Evolutionary conservation across 2,113 vertebrate species (phyloP), one percentile per base, ranked within the genome.

Genomic region (Sus scrofa): DNA sequence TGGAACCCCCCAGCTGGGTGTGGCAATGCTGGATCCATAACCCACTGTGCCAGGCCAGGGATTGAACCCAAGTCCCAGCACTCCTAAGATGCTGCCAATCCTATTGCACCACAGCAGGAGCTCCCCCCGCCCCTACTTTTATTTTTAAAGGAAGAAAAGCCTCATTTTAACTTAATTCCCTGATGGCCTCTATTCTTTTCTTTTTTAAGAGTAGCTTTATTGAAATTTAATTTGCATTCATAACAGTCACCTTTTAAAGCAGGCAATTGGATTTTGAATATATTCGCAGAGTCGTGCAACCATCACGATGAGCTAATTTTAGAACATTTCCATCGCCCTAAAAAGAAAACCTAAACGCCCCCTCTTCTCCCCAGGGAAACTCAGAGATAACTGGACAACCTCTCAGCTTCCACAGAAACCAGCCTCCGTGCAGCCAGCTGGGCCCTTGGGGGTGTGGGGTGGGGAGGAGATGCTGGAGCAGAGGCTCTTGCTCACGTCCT

Each of bases 151-250:
- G 32, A 15, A 63, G 44, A 68, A 3, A 44, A 44, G 44, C 44
- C 44, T 44, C 14, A 4, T 24, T 18, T 78, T 84, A 86, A 67
- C 67, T 44, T 54, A 73, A 86, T 44, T 82, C 82, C 32, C 52
- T 79, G 34, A 65, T 71, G 85, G 71, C 50, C 62, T 75, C 32
- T 88, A 37, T 63, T 75, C 39, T 54, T 37, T 44, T 26, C 37
- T 44, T 81, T 65, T 94, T 70, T 67, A 6, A 58, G 83, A 86
- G 60, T 65, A 75, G 32, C 39, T 63, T 83, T 39, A 18, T 85
- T 65, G 75, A 75, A 89, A 91, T 88, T 75, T 60, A 85, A 87
- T 89, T 82, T 91, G 16, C 65, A 86, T 67, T 30, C 39, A n/a
- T 16, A 39, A 78, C 27, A 77, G 58, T 75, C 13, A 24, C 71